Evolutionary conservation across 2,113 vertebrate species (phyloP), one percentile per base, ranked within the genome.

Genomic region (Sorex araneus): DNA sequence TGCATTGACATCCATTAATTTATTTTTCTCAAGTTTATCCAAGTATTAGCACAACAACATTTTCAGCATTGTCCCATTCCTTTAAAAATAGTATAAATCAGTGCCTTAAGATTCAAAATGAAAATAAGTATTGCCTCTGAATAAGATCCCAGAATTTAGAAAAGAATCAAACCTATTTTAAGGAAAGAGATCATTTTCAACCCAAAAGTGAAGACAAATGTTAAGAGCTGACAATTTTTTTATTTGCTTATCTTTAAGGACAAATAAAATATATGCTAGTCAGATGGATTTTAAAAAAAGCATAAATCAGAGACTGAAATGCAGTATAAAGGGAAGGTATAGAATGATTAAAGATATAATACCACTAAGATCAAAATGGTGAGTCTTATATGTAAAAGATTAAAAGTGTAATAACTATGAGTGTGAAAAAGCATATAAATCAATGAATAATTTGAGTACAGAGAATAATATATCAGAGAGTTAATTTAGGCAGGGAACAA

Each of bases 391-490:
- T 75, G 2, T 30, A 60, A 54, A 63, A 27, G 4, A 27, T 54
- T 57, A 60, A 90, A 30, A 34, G 11, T 45, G 0, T 71, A 28
- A 64, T n/a, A 28, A 71, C 50, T 8, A 15, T 27, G 40, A 50
- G 70, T 75, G 28, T 3, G 40, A 80, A 86, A 95, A 57, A 66
- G 25, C 45, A 66, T 73, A 40, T 36, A 69, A 77, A 70, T 69
- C 40, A 60, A 8, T 47, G 16, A 50, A 63, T 66, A 8, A 63
- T 7, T 36, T 86, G 54, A 6, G 4, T 87, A 30, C 2, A 4
- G 21, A 84, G 3, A 71, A 10, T 67, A 57, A 71, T 66, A 70
- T 60, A 60, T 21, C 57, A 69, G 12, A 85, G 21, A 25, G 1
- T 21, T 30, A 28, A 79, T 21, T 2, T 27, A 80, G n/a, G n/a